Evolutionary conservation across 2,888 invertebrate genomes (phyloP), one percentile per base, ranked within the genome.

Genomic region (Eristalis pertinax): DNA sequence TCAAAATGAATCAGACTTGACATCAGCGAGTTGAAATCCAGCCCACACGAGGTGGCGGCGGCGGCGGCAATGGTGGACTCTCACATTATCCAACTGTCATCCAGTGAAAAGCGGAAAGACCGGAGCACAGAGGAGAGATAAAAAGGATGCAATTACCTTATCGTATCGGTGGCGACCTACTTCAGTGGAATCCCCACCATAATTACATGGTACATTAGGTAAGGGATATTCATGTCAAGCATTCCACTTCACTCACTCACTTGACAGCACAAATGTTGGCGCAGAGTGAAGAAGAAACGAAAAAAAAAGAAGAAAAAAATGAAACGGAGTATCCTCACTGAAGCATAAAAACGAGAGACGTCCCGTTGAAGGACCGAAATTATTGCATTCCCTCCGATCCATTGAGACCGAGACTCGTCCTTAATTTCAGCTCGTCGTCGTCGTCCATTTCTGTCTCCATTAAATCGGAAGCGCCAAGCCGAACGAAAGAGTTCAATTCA

Each of bases 241-340:
- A 72, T 70, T 83, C 75, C 86, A 77, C 81, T 85, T 85, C 85
- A 77, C 85, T 85, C 84, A 77, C 78, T 86, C 70, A 72, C 79
- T 86, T 86, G 86, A 86, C 86, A 75, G 86, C 70, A 43, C 50
- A 19, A 83, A 77, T 82, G 70, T 60, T 29, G 26, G 26, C 24
- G 70, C 32, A 60, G 56, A 56, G 29, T 19, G 65, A 82, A 38
- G 43, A 62, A 32, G 10, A 38, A n/a, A 19, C 5, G 19, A 7
- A 38, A 26, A 38, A 11, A 65, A 70, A 15, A 13, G 11, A 38
- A 38, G 11, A 65, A 75, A 29, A 24, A 29, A 5, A 3, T 4
- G 7, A 24, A 24, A 22, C 22, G 22, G 58, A 15, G 24, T 13
- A 13, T 69, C 35, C 62, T 62, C 67, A 26, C 50, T 69, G 41